Base-by-base conservation (phyloP, 2,888 invertebrate species). In the Macrosiphum euphorbiae region DNA sequence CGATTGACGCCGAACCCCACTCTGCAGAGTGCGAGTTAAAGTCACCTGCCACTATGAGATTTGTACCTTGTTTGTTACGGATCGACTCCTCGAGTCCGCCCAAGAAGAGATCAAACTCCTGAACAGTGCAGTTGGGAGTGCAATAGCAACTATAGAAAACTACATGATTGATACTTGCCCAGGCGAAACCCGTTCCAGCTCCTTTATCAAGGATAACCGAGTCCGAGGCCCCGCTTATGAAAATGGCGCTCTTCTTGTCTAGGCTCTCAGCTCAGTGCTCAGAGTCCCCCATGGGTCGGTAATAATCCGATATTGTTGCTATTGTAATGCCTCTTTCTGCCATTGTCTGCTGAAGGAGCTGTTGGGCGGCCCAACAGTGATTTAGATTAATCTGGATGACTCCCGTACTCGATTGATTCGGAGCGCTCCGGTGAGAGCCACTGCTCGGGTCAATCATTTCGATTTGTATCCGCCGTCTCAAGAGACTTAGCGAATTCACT, bases 151-250 rank as follows among this genome's bases (percentile, higher is more conserved):
- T n/a, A n/a, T n/a, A 50, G 50, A 50, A 3, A 8, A 50, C 10
- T 7, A 7, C 11, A 0, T 11, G 24, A 2, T 55, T 5, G 5
- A 55, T 26, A 0, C 26, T 58, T 26, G 58, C 58, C 26, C 78
- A 4, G 2, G 35, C 78, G 13, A n/a, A 67, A 0, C n/a, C 67
- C 35, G 16, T 0, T 0, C 78, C 78, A 67, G 67, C 67, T 3
- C n/a, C 78, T 13, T 16, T n/a, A 10, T 35, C 16, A 5, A 4
- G 13, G 0, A 35, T 1, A 0, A 4, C 35, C 16, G 78, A 35
- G 2, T 0, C n/a, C 0, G n/a, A 13, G 3, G 0, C 10, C 1
- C 67, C 67, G n/a, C n/a, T 4, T 0, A 67, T 11, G 5, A 67
- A 67, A 0, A 67, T n/a, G n/a, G n/a, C 67, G 10, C 67, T n/a